Evolutionary conservation across 2,113 vertebrate species (phyloP), one percentile per base, ranked within the genome.

Genomic region (Aspiorhynchus laticeps): DNA sequence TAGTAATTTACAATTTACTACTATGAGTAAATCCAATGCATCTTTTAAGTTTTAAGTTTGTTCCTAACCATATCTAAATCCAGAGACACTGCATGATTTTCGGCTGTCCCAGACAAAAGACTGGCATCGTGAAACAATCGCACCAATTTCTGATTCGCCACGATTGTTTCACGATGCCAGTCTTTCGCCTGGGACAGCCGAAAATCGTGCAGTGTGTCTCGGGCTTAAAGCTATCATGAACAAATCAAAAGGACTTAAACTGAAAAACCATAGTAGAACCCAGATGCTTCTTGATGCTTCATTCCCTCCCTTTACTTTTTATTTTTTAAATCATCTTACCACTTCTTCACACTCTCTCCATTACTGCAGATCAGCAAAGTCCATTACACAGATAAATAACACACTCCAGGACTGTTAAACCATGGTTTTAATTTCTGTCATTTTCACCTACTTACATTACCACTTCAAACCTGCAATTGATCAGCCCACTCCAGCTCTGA

Each of bases 331-430:
- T 24, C 21, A 9, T 59, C 24, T 59, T 59, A 24, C 21, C 56
- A 59, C 24, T 67, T 33, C 17, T 82, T 59, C 3, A 79, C 76
- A 38, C 63, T 71, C 82, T 85, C 48, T 83, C 28, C 4, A 41
- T 76, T 56, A 80, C 87, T 91, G 87, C 90, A 73, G 92, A 96
- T 96, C 96, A 95, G 95, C 93, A 95, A 96, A 95, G 95, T 91
- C 94, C 95, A 96, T 97, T 96, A 96, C 90, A 93, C 94, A 90
- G 92, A 93, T 96, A 96, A 97, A 97, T 95, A 59, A 94, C 88
- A 94, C 93, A 87, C 92, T 95, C 96, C 96, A 95, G 95, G 93
- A 89, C 91, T 93, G 92, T 96, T 93, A 94, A 95, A 95, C 90
- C 93, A 91, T 91, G 77, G 90, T 41, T 81, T 92, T 88, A 93